Evolutionary conservation across 2,888 invertebrate species (phyloP).

Genomic region (Leptinotarsa tumamoca): DNA sequence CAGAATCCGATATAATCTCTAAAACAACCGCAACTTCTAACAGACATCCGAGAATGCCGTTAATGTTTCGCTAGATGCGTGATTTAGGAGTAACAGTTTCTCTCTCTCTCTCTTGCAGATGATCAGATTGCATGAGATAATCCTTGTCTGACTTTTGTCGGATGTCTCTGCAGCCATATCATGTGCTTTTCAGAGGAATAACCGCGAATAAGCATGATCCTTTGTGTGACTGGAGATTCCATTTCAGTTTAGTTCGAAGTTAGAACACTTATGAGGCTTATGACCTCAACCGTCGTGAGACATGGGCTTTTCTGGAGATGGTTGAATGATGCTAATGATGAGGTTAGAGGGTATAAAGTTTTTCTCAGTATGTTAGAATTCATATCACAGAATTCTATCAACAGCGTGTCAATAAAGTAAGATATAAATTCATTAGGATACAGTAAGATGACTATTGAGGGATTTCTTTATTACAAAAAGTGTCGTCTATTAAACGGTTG

Average conservation of each 20-base stretch:
- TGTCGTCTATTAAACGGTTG: too few species aligned
- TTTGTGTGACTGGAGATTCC: constrained; percentile 33
- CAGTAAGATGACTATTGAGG: too few species aligned
- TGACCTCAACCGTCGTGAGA: not conserved
- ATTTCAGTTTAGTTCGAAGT: constrained; percentile 18
- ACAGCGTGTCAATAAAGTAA: too few species aligned
- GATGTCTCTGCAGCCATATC: constrained; percentile 19
- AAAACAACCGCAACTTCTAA: constrained; percentile 8
- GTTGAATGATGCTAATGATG: not conserved
- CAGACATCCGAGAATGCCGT: constrained; percentile 15
- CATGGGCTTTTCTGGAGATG: not conserved
- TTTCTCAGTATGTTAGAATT: too few species aligned
- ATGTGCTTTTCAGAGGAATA: constrained; percentile 33
- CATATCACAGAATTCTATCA: too few species aligned
- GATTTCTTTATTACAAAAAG: too few species aligned
- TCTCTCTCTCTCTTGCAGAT: constrained; percentile 4
- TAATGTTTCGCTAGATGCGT: constrained; percentile 13
- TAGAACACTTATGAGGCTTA: not conserved
- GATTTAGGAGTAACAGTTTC: constrained; percentile 8
- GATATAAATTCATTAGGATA: too few species aligned
- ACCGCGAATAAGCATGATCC: constrained; percentile 35
- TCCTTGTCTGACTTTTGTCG: constrained; percentile 13
- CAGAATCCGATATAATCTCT: not conserved
- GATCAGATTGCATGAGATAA: constrained; percentile 20
- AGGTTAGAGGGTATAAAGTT: not conserved